Evolutionary conservation across 1,140 invertebrate species (phyloP), one percentile per base, ranked within the genome.

Genomic region (Drosophila nigromelanica): DNA sequence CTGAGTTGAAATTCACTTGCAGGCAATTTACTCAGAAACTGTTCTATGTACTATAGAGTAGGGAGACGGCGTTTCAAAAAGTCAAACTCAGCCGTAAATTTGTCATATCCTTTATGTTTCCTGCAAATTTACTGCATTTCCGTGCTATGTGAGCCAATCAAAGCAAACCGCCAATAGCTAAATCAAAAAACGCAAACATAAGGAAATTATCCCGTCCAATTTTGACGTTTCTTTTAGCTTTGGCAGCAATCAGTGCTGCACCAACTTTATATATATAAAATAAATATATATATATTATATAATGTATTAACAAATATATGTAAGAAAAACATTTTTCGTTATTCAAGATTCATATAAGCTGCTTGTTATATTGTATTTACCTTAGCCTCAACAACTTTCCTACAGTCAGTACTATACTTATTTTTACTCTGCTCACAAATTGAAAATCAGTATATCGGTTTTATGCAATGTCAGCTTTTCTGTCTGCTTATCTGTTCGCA

Each of bases 101-200:
- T 76, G 51, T 54, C 61, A 59, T 68, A 76, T 80, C 73, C 81
- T 71, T 77, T 68, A 71, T 62, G 79, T 74, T 80, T 85, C 60
- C 73, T 67, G 63, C 52, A 66, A 78, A 73, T 78, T 82, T 82
- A 75, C 69, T 80, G 80, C 80, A 71, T 61, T 85, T 69, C 76
- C 81, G 76, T 55, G 47, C 42, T 59, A 58, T 67, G 69, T 64
- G 43, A 66, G 54, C 47, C 60, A 69, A 52, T 73, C 61, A 79
- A 76, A 58, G 33, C 15, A 12, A 24, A 50, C 43, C 61, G 27
- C 37, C 39, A 27, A 8, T 37, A 11, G 33, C 42, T 51, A 48
- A 40, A 47, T 10, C 54, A 18, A 11, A 48, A 69, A 69, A 52
- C 21, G 63, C 18, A 55, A 27, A 40, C 21, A 45, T 54, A 14